Evolutionary conservation across 2,797 vertebrate genomes (phyloP).

Genomic region (Apodemus agrarius): DNA sequence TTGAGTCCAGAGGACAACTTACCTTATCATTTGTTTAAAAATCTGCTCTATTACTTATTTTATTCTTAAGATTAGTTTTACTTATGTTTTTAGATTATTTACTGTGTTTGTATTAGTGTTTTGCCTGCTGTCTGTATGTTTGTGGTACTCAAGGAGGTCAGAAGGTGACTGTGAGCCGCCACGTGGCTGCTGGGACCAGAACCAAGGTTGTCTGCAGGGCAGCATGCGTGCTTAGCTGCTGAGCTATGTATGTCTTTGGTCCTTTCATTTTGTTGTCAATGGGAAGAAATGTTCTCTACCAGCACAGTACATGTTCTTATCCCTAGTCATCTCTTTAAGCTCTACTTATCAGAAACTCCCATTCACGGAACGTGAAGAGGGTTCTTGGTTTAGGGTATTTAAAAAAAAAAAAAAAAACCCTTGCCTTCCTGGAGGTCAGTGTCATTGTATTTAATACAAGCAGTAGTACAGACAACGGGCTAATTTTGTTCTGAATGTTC

Average conservation of each 20-base stretch:
- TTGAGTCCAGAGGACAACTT: not conserved
- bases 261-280: no score
- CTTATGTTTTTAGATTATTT: not conserved
- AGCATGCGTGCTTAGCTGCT: not conserved
- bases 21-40: not conserved
- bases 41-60: not conserved
- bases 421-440: not conserved
- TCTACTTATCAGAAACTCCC: not conserved
- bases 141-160: not conserved
- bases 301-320: not conserved
- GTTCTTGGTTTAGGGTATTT: constrained; percentile 28
- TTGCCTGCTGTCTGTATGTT: not conserved
- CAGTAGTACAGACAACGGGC: not conserved
- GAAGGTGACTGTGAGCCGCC: not conserved
- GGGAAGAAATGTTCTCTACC: not conserved
- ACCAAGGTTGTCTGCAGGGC: not conserved
- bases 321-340: accelerated
- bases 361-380: not conserved
- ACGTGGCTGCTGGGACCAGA: not conserved
- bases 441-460: not conserved
- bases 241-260: not conserved
- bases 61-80: not conserved
- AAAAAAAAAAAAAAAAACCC: not conserved
- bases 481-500: not conserved
- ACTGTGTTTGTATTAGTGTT: not conserved